Evolutionary conservation across 2,797 vertebrate species (phyloP), one percentile per base, ranked within the genome.

Genomic region (Lates japonicus): DNA sequence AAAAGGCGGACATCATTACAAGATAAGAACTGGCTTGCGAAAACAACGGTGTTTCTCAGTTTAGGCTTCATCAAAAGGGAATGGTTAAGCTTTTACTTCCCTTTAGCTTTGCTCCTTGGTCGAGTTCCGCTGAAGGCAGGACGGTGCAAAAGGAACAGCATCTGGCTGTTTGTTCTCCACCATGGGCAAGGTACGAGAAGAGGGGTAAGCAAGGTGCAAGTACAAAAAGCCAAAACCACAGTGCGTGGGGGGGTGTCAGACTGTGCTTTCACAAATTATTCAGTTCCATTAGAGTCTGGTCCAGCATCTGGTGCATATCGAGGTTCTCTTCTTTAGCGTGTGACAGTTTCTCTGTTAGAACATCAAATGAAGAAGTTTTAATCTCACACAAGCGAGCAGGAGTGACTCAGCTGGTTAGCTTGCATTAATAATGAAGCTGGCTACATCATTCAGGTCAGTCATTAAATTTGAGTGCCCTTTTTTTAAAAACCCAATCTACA

Each of bases 281-380:
- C 95, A 99, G 96, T 96, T 99, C 98, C 97, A 97, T 97, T 96
- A 99, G 97, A 96, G 98, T 99, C 95, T 99, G 98, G 97, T 99
- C 98, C 97, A 99, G 95, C 98, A 99, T 99, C 97, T 99, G 98
- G 94, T 99, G 97, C 97, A 99, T 99, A 94, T 96, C 97, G 94
- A 99, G 95, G 96, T 99, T 99, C 91, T 99, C 98, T 96, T 99
- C 98, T 96, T 99, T 99, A 96, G 98, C 97, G 86, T 98, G 97
- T 82, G 98, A 96, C 95, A 99, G 97, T 98, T 99, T 99, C 92
- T 99, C 98, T 99, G 98, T 96, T 95, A 96, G 95, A 97, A 97
- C 94, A 97, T 95, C 95, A 98, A 97, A 97, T 78, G 81, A 82
- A 91, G 86, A 94, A 90, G 81, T 88, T 97, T 94, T 93, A 92